Base-by-base conservation (phyloP, 2,113 vertebrate species). In the Tachycineta bicolor region DNA sequence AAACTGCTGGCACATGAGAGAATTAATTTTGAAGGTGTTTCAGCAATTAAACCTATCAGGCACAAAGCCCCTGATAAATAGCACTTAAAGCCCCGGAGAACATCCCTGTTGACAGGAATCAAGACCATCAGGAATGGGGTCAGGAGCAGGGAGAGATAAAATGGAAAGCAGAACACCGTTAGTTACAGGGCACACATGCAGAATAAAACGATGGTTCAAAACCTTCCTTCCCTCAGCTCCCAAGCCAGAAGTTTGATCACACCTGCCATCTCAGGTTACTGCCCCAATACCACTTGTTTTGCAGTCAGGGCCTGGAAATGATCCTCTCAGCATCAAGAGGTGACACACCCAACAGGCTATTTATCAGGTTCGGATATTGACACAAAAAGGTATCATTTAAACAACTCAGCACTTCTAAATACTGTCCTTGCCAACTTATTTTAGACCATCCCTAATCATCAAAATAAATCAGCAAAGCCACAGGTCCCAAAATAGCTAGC, bases 141-240 rank as follows among this genome's bases (percentile, higher is more conserved):
- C 8, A 50, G 50, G 80, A 41, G 18, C 37, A 89, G 18, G 12
- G 21, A 43, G 31, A 78, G 26, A 28, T 31, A 71, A 62, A 11
- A 33, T 0, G 0, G 31, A 41, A 82, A 23, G 43, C 12, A 79
- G 75, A 95, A 82, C 44, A 58, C 39, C 7, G 10, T 31, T 78
- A 55, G 34, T 22, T 47, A 46, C 1, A 3, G 50, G 3, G 4
- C 33, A 78, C 3, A 3, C 0, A 0, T 14, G 11, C n/a, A 56
- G 33, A 10, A 71, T 34, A 50, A 55, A 78, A 64, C 3, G 37
- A 49, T 2, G 7, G 50, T 5, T 90, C 33, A 69, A 50, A 83
- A 53, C 29, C 21, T 29, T 11, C 23, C 69, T 76, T 20, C 23
- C 5, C 11, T 46, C 53, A 65, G 31, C 37, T 79, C 46, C 37